Base-by-base conservation (phyloP, 1,140 invertebrate species). In the Sycobia sp. region DNA sequence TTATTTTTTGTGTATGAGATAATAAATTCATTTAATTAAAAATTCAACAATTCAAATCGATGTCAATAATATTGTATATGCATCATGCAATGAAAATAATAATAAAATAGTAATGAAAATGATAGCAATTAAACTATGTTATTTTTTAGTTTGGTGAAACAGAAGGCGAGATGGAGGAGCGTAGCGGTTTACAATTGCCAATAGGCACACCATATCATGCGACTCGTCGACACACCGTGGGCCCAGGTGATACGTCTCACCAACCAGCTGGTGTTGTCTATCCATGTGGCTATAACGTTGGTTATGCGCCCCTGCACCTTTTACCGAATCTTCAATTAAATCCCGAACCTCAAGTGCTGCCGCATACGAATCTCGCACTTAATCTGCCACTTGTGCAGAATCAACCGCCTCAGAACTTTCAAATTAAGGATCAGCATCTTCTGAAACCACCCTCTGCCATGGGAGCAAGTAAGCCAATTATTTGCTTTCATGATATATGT, bases 341-440 rank as follows among this genome's bases (percentile, higher is more conserved):
- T 46, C 69, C 72, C 16, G 79, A 81, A 64, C 75, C 71, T 29
- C 80, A 80, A 9, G 73, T 86, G 62, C 72, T 87, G 65, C 85
- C 86, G 14, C 82, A 86, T 70, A 87, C 85, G 34, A 86, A 90
- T 83, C 84, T 91, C 56, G 88, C 90, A 38, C 84, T 90, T 62
- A 90, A 91, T 78, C 82, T 92, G 73, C 90, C 90, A 47, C 81
- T 90, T 65, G 83, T 91, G 34, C 87, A 90, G 71, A 88, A 91
- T 77, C 87, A 91, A 65, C 89, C 89, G 41, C 90, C 89, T 9
- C 89, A 92, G 70, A 92, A 92, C 82, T 92, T 94, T 78, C 91
- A 90, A 71, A 90, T 94, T 60, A 96, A 96, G 76, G 94, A 97
- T 83, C 94, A 95, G 71, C 93, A 97, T 81, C 84, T 97, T 66